A percentile compares a stretch with the other conserved stretches of the same genome.
Conservation (phyloP, 2,797 vertebrate genomes). For the Arrhamphus sclerolepis region DNA sequence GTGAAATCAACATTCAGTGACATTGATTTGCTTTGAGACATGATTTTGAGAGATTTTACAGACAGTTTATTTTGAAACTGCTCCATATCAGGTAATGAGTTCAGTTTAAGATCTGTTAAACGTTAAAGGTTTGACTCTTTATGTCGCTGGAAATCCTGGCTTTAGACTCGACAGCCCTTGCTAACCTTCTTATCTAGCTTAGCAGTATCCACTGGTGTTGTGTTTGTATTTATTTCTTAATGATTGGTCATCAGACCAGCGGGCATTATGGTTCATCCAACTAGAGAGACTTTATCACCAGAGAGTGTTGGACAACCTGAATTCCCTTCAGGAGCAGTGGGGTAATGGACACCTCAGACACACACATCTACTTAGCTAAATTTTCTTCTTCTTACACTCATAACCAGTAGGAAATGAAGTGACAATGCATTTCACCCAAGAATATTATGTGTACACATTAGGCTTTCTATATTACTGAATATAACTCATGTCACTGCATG, state of each 20-base stretch:
- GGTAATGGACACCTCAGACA: slow-evolving; percentile 72
- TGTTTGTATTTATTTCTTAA: slow-evolving; percentile 62
- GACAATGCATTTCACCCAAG: background rate
- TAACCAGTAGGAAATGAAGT: background rate
- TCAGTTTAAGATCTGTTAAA: background rate
- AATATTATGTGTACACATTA: background rate
- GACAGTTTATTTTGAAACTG: no score
- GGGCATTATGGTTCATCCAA: slow-evolving; percentile 91
- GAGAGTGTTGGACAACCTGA: slow-evolving; percentile 90
- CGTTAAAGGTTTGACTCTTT: no score
- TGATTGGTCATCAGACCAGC: slow-evolving; percentile 83
- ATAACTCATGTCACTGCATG: slow-evolving; percentile 1
- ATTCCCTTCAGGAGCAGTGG: slow-evolving; percentile 90
- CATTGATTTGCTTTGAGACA: no score
- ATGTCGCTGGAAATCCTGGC: no score
- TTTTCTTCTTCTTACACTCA: background rate
- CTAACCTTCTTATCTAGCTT: no score
- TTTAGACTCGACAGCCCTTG: no score
- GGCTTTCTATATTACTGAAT: background rate
- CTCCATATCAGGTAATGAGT: background rate
- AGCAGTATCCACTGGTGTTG: background rate
- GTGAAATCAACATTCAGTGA: no score
- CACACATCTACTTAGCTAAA: background rate
- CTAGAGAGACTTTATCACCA: slow-evolving; percentile 93
- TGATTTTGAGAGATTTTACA: no score